Evolutionary conservation across 2,888 invertebrate species (phyloP).

Genomic region (Anagyrus pseudococci): DNA sequence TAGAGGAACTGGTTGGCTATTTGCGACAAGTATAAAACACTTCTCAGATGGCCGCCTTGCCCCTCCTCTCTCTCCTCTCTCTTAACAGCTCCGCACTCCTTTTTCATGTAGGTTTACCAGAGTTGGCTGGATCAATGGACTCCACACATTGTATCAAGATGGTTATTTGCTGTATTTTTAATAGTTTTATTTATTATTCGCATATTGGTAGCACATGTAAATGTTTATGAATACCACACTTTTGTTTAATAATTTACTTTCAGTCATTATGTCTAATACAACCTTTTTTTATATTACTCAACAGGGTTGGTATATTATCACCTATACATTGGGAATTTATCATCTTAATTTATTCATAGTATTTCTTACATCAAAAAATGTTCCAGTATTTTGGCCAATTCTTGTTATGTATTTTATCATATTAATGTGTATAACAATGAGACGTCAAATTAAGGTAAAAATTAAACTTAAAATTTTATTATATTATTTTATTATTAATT

Average conservation of each 20-base stretch:
- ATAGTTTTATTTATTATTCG: conserved; percentile 79
- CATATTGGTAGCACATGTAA: conserved; percentile 83
- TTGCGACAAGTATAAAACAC: conserved; percentile 92
- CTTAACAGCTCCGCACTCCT: too few relatives aligned
- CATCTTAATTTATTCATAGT: conserved; percentile 99
- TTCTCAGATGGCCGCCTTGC: too few relatives aligned
- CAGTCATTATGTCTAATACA: too few relatives aligned
- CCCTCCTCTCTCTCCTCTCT: too few relatives aligned
- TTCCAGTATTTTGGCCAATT: conserved; percentile 99
- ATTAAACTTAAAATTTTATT: too few relatives aligned
- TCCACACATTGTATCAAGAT: conserved; percentile 80
- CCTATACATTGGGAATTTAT: conserved; percentile 98
- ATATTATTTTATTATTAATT: not conserved
- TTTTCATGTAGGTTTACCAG: conserved; percentile 74
- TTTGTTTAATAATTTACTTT: not conserved
- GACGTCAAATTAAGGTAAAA: conserved; percentile 96
- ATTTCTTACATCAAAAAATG: conserved; percentile 99
- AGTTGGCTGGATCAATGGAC: conserved; percentile 86
- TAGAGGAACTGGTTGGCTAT: conserved; percentile 96
- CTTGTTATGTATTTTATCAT: conserved; percentile 99
- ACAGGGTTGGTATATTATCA: conserved; percentile 99
- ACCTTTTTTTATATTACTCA: too few relatives aligned
- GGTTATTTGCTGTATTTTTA: conserved; percentile 77
- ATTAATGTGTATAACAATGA: conserved; percentile 98
- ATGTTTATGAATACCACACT: conserved; percentile 41